Conservation (phyloP, 1,140 invertebrate species). For the Cheumatopsyche charites region DNA sequence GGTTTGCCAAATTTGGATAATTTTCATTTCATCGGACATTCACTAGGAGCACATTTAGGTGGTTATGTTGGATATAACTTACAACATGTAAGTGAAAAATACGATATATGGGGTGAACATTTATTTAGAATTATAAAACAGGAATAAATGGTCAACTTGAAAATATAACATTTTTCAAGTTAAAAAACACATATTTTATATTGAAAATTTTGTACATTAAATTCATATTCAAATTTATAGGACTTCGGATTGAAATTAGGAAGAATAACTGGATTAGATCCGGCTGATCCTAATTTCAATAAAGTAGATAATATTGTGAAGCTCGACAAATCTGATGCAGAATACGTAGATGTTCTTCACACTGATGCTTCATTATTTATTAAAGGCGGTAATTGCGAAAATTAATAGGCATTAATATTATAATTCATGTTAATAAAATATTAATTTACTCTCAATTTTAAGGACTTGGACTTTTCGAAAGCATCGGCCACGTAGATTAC, state of each 20-base stretch:
- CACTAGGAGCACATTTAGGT: constrained; percentile 83
- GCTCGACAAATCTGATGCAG: constrained; percentile 82
- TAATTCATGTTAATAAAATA: constrained; percentile 15
- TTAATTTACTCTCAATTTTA: constrained; percentile 14
- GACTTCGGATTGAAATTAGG: constrained; percentile 71
- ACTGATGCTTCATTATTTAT: constrained; percentile 84
- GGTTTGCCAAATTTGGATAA: constrained; percentile 63
- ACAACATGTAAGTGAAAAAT: constrained; percentile 57
- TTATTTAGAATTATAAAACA: neutral
- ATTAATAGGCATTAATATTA: too few species aligned
- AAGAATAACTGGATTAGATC: constrained; percentile 80
- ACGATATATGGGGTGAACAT: neutral
- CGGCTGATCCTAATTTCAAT: constrained; percentile 90
- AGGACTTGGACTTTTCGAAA: constrained; percentile 80
- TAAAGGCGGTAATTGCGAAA: constrained; percentile 66
- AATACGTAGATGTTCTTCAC: constrained; percentile 87
- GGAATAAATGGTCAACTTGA: neutral
- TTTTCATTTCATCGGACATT: constrained; percentile 89
- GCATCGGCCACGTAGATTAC: constrained; percentile 87
- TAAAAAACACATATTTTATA: too few species aligned
- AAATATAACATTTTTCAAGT: neutral
- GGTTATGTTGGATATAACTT: constrained; percentile 82
- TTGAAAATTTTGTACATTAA: too few species aligned
- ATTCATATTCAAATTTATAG: constrained; percentile 51
- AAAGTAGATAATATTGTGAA: constrained; percentile 80